Base-by-base conservation (phyloP, 2,113 vertebrate species). In the Oncorhynchus masou region DNA sequence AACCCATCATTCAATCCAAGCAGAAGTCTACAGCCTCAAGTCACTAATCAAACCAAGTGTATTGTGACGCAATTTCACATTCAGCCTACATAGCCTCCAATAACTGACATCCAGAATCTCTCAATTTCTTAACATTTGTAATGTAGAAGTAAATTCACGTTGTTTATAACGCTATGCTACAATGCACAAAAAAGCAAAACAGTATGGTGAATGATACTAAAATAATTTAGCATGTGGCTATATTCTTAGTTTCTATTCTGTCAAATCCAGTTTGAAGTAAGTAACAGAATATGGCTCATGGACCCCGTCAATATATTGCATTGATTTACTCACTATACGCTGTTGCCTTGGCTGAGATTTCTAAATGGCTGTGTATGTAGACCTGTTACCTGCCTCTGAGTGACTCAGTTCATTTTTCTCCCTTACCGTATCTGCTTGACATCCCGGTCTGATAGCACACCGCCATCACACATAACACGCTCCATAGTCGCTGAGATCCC, bases 341-440 rank as follows among this genome's bases (percentile, higher is more conserved):
- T 3, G 9, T 29, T 39, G 67, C 25, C 67, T 39, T 68, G 27
- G 20, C 67, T 9, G 67, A 45, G 15, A 68, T 12, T 45, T 68
- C 29, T 65, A 25, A 67, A 15, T 8, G 19, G 2, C 25, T 29
- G 25, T 31, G 9, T 3, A 7, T 19, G 29, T 16, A 31, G 31
- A 34, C 67, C 29, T 49, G 39, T 49, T 22, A 25, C 39, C 39
- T 70, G 68, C 68, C 5, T 70, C 34, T 15, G 5, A 24, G 3
- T 48, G 39, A 24, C 5, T 15, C 60, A 64, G 20, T 11, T 64
- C 9, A 2, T 39, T 68, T 39, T 1, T 20, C 19, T 48, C 34
- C 34, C 89, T 91, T 85, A 94, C 93, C 93, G 88, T 94, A 90
- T 92, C 84, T 80, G 77, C 84, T 81, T 81, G 91, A 88, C 74